Conservation (phyloP, 2,113 vertebrate species). For the Dendrocopos noguchii region DNA sequence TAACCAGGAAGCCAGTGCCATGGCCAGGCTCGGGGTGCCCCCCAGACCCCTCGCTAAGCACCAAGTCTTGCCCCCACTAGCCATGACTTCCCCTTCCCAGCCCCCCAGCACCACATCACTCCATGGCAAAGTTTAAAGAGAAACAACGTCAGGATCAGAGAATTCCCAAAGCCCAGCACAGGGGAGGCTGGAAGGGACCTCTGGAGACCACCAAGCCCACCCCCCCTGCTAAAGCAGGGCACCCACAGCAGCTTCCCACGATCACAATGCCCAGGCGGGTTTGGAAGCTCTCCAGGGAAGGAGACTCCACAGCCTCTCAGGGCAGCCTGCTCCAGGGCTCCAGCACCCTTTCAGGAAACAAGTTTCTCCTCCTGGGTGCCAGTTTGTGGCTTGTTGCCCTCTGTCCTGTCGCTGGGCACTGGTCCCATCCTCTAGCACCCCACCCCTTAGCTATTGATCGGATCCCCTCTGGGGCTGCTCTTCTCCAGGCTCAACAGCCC, state of each 20-base stretch:
- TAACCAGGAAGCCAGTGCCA: accelerated
- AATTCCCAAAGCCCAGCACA: neutral
- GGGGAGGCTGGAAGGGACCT: neutral
- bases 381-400: too few relatives aligned
- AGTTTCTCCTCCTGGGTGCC: too few relatives aligned
- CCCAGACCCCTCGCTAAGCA: accelerated
- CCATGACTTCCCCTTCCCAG: accelerated
- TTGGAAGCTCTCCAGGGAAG: too few relatives aligned
- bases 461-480: too few relatives aligned
- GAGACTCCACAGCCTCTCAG: too few relatives aligned
- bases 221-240: neutral
- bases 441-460: too few relatives aligned
- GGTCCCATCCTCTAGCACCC: too few relatives aligned
- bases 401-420: too few relatives aligned
- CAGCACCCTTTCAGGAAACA: too few relatives aligned
- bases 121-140: accelerated
- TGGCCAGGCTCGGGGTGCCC: neutral
- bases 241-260: neutral
- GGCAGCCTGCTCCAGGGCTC: too few relatives aligned
- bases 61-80: neutral
- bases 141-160: accelerated
- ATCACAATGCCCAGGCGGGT: neutral
- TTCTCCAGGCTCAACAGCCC: too few relatives aligned
- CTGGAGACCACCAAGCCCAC: neutral
- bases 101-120: neutral